Conservation (phyloP, 2,113 vertebrate genomes). For the Perca fluviatilis region DNA sequence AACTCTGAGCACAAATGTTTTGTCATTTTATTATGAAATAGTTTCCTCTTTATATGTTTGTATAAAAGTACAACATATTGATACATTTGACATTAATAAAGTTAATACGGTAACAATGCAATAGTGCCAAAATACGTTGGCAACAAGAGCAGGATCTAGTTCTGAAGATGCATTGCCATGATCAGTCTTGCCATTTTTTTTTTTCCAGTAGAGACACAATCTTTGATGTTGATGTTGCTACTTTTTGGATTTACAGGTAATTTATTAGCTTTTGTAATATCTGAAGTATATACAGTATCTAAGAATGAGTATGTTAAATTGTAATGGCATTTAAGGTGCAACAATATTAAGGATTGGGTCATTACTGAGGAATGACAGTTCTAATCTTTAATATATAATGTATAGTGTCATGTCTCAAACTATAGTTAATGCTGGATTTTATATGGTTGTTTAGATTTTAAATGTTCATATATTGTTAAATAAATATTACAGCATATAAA, state of each 20-base stretch:
- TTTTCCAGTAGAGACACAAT: background rate
- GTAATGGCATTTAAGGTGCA: constrained; percentile 1
- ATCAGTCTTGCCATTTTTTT: background rate
- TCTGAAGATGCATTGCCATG: constrained; percentile 17
- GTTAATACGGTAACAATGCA: constrained; percentile 57
- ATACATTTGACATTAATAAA: constrained; percentile 55
- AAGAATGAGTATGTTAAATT: background rate
- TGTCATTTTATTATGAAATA: constrained; percentile 55
- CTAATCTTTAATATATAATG: constrained; percentile 23
- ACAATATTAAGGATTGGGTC: constrained; percentile 27
- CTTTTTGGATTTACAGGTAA: background rate
- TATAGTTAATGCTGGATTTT: constrained; percentile 57
- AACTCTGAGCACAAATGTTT: constrained; percentile 30
- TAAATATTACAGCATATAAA: constrained; percentile 63
- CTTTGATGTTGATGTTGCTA: background rate
- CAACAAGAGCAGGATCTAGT: constrained; percentile 5
- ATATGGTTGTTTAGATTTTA: constrained; percentile 27
- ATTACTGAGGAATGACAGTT: background rate
- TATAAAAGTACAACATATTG: constrained; percentile 62
- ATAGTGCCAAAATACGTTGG: constrained; percentile 21
- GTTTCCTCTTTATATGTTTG: constrained; percentile 39
- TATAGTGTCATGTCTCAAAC: constrained; percentile 29
- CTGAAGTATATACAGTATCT: background rate
- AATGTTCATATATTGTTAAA: constrained; percentile 59
- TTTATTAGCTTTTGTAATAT: constrained; percentile 21